A percentile compares a stretch with the other conserved stretches of the same genome.
phyloP scores from a whole-genome alignment of 1,140 invertebrate species.

The Pseudomyrmex gracilis region DNA sequence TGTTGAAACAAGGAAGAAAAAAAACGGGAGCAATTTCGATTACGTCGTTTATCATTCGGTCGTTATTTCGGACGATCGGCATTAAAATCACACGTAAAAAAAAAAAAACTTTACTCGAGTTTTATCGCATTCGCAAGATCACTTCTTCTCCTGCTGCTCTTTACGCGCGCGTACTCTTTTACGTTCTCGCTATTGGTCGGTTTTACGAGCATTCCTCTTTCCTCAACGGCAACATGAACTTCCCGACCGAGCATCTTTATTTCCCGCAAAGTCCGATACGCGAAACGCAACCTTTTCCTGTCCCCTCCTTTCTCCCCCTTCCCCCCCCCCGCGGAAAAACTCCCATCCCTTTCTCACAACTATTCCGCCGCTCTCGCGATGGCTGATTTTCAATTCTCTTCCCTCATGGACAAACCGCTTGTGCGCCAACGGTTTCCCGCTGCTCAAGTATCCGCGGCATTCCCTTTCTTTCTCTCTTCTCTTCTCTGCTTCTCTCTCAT shows the following conservation, averaged over 20 bases:
- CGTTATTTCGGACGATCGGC: not conserved
- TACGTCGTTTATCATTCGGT: not conserved
- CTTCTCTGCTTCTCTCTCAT: not conserved
- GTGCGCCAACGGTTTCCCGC: not conserved
- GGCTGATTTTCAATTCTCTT: constrained; percentile 72
- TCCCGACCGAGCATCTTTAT: constrained; percentile 45
- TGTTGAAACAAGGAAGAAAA: too few species aligned
- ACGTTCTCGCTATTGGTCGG: not conserved
- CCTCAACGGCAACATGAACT: constrained; percentile 34
- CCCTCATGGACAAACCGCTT: constrained; percentile 17
- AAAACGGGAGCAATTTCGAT: too few species aligned
- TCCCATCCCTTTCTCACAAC: constrained; percentile 56
- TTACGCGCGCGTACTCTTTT: constrained; percentile 13
- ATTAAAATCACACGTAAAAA: not conserved
- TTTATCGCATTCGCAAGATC: constrained; percentile 16
- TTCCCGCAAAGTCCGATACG: constrained; percentile 37
- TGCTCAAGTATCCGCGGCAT: constrained; percentile 3
- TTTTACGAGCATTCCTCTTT: constrained; percentile 8
- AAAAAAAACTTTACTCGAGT: not conserved
- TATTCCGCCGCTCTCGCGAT: constrained; percentile 53
- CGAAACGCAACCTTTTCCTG: not conserved
- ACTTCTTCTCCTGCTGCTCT: not conserved
- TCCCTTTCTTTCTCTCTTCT: not conserved
- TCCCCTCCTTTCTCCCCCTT: not conserved
- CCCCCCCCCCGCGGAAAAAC: constrained; percentile 27